These are phyloP conservation scores for Lepus europaeus DNA, from an alignment of 2,113 vertebrate species.

Conservation along the genomic window DNA sequence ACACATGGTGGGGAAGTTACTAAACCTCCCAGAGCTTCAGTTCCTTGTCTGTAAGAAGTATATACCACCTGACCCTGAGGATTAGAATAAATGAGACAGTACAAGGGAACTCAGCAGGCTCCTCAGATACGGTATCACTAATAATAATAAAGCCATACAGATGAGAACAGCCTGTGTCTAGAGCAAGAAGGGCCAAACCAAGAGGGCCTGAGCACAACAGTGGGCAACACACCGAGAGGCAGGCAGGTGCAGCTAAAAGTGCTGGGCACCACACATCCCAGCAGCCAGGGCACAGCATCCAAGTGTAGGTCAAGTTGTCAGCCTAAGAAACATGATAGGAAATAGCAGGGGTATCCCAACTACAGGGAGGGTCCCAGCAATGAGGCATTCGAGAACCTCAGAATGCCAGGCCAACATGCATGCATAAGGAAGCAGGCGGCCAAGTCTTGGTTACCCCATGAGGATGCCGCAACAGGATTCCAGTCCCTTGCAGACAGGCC, in stretches of 20 bases:
- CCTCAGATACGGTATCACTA: background rate
- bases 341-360: background rate
- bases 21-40: background rate
- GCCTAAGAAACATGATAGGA: background rate
- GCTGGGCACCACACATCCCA: background rate
- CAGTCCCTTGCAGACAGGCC: background rate
- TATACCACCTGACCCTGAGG: background rate
- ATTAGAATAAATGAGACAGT: constrained; percentile 22
- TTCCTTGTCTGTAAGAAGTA: background rate
- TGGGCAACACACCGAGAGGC: background rate
- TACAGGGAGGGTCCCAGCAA: background rate
- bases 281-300: background rate
- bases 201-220: background rate
- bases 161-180: background rate
- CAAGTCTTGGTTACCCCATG: background rate
- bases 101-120: background rate
- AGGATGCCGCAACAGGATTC: background rate
- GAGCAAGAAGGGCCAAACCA: background rate
- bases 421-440: background rate
- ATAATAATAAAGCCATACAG: background rate
- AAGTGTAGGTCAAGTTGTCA: background rate
- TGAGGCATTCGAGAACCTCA: background rate
- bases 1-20: background rate
- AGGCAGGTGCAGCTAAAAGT: background rate
- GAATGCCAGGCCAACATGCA: background rate